A percentile compares a stretch with the other conserved stretches of the same genome.
These are phyloP conservation scores for Epirrhoe alternata DNA, from an alignment of 2,888 invertebrate species.

Conservation along the genomic window DNA sequence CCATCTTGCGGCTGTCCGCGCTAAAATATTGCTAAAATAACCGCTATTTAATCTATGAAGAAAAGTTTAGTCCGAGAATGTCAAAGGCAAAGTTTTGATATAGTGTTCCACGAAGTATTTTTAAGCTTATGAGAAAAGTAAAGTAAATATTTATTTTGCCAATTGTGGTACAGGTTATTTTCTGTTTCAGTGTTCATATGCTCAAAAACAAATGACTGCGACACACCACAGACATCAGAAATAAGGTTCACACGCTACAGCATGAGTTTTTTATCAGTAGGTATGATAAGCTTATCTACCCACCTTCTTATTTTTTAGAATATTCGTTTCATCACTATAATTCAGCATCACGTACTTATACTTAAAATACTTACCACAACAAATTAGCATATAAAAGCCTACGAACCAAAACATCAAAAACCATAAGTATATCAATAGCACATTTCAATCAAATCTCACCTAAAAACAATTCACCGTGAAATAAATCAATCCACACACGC, in stretches of 20 bases:
- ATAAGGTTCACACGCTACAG: too few relatives aligned
- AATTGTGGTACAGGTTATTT: too few relatives aligned
- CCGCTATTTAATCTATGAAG: conserved; percentile 32
- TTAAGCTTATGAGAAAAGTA: too few relatives aligned
- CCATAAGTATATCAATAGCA: background rate
- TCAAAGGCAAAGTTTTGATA: background rate
- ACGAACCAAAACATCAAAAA: background rate
- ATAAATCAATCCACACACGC: conserved; percentile 34
- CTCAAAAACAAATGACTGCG: too few relatives aligned
- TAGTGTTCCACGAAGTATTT: background rate
- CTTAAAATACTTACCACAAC: background rate
- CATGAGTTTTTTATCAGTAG: too few relatives aligned
- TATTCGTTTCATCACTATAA: too few relatives aligned
- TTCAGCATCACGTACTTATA: too few relatives aligned
- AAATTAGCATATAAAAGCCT: background rate
- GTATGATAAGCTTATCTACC: too few relatives aligned
- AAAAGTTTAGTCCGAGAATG: conserved; percentile 19
- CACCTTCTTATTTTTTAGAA: too few relatives aligned
- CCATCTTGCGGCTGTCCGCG: conserved; percentile 59
- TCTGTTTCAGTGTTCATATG: too few relatives aligned
- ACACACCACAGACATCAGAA: too few relatives aligned
- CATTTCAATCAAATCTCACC: conserved; percentile 22
- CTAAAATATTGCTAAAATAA: conserved; percentile 49
- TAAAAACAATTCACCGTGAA: conserved; percentile 31
- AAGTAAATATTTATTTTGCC: too few relatives aligned